phyloP scores from a whole-genome alignment of 92 coral and sea anemone species.

The Zoanthus solanderi region DNA sequence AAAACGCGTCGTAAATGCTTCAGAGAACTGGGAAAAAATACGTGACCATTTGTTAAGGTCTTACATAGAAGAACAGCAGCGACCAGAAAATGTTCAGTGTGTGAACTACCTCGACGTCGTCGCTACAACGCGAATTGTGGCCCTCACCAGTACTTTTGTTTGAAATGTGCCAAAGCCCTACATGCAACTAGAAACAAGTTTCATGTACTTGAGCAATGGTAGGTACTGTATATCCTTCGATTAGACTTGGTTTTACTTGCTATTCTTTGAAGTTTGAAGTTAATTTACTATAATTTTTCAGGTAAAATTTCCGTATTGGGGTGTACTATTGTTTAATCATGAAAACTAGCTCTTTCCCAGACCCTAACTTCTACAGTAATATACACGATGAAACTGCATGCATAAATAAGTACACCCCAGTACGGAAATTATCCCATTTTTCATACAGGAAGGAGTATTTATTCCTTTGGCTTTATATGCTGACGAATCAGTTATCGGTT shows the following conservation, averaged over 20 bases:
- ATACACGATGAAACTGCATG: no score
- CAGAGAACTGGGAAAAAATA: constrained; percentile 68
- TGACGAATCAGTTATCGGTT: constrained; percentile 47
- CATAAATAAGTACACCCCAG: no score
- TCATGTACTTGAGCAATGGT: constrained; percentile 72
- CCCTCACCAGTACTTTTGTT: constrained; percentile 68
- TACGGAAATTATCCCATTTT: no score
- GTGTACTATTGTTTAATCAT: no score
- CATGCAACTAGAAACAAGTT: constrained; percentile 66
- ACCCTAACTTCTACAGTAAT: no score
- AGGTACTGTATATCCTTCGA: constrained; percentile 33
- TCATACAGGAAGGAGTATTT: constrained; percentile 50
- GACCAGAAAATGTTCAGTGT: constrained; percentile 36
- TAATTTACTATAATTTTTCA: neutral
- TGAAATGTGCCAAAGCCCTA: constrained; percentile 45
- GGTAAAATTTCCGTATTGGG: no score
- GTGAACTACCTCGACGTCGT: constrained; percentile 42
- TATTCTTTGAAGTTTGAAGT: neutral
- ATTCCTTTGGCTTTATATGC: constrained; percentile 43
- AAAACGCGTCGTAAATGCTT: constrained; percentile 54
- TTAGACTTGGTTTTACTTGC: constrained; percentile 5
- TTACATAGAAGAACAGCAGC: constrained; percentile 43
- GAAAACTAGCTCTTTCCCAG: no score
- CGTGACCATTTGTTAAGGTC: constrained; percentile 44
- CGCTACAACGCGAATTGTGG: constrained; percentile 68